These are phyloP conservation scores for Artemia sp. DNA, from an alignment of 2,888 invertebrate genomes.

Conservation along the genomic window DNA sequence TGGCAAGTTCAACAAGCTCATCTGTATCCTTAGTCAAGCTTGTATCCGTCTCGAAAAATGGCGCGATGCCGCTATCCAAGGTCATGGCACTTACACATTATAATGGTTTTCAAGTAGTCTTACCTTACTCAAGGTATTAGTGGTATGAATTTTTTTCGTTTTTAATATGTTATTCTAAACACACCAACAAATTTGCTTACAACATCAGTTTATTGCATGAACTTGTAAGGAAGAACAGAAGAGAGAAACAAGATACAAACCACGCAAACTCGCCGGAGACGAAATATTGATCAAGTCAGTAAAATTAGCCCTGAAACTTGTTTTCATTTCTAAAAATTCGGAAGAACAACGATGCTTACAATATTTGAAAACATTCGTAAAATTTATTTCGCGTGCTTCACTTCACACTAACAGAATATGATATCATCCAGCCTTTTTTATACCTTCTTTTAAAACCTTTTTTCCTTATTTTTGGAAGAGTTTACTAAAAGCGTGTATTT, in stretches of 20 bases:
- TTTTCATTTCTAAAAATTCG: no score
- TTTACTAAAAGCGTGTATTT: no score
- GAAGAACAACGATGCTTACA: no score
- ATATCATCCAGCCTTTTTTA: no score
- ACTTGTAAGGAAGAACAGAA: constrained; percentile 14
- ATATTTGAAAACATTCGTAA: no score
- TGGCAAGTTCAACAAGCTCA: constrained; percentile 13
- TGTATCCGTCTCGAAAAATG: constrained; percentile 11
- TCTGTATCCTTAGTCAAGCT: constrained; percentile 12
- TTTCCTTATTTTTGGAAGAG: no score
- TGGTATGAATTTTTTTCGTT: no score
- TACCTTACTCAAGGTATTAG: no score
- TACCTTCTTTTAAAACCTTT: no score
- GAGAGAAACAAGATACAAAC: neutral
- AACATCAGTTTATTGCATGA: constrained; percentile 10
- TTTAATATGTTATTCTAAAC: no score
- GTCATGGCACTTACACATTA: constrained; percentile 13
- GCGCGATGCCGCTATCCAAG: constrained; percentile 14
- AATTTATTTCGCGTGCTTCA: no score
- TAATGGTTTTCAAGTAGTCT: neutral
- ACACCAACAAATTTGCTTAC: constrained; percentile 1
- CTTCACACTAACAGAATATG: no score
- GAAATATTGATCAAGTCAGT: constrained; percentile 10
- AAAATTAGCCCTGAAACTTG: neutral
- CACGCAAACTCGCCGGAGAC: constrained; percentile 10